phyloP scores from a whole-genome alignment of 2,888 invertebrate species.

The Rotaria socialis region DNA sequence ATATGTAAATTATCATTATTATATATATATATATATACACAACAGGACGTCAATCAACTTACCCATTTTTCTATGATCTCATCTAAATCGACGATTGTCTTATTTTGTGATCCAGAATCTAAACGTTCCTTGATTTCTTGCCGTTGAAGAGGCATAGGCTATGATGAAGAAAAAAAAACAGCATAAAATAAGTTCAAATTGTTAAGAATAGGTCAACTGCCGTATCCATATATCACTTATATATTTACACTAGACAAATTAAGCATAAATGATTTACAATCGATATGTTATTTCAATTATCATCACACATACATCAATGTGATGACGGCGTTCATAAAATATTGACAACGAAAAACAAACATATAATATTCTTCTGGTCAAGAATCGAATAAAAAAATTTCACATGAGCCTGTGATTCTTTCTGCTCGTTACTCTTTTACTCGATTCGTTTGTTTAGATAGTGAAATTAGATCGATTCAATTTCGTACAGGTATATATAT shows the following conservation, averaged over 20 bases:
- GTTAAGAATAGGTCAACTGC: not conserved
- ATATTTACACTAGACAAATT: not conserved
- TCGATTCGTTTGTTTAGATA: not conserved
- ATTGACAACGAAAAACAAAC: not conserved
- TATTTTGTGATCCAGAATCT: constrained; percentile 5
- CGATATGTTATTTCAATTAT: constrained; percentile 12
- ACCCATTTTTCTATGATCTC: constrained; percentile 30
- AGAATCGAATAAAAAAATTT: not conserved
- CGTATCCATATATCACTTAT: not conserved
- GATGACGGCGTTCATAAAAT: not conserved
- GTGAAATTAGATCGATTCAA: constrained; percentile 20
- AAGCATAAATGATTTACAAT: constrained; percentile 19
- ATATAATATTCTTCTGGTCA: not conserved
- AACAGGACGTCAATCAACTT: not conserved
- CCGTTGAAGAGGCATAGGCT: constrained; percentile 4
- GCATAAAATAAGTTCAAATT: not conserved
- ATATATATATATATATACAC: not conserved
- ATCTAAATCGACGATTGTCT: constrained; percentile 12
- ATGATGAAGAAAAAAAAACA: not conserved
- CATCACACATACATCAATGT: not conserved
- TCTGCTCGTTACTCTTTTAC: not conserved
- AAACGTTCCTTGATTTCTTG: constrained; percentile 1
- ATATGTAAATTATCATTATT: not conserved
- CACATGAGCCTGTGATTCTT: not conserved
- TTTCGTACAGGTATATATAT: not conserved